Conservation (phyloP, 1,140 invertebrate genomes). For the Laodelphax striatellus region DNA sequence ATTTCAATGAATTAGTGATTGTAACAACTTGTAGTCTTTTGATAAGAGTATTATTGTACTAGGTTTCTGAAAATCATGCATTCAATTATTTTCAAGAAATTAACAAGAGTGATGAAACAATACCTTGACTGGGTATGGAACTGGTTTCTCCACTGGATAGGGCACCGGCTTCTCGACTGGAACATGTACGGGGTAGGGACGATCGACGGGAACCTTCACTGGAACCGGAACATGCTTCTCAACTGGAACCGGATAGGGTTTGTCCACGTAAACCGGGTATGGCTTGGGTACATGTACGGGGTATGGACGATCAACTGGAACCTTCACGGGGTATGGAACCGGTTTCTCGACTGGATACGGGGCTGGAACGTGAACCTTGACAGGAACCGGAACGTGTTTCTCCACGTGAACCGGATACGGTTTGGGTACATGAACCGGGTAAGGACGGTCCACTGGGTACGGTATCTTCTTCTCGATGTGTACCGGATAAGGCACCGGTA, state of each 20-base stretch:
- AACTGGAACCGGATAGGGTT: slow-evolving; percentile 42
- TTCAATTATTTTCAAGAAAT: too few relatives aligned
- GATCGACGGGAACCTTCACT: slow-evolving; percentile 21
- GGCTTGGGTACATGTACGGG: slow-evolving; percentile 26
- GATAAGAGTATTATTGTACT: too few relatives aligned
- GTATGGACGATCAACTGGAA: not conserved
- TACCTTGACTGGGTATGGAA: not conserved
- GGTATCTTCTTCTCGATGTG: slow-evolving; percentile 11
- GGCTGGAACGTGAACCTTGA: not conserved
- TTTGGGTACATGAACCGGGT: slow-evolving; percentile 40
- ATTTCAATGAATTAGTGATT: too few relatives aligned
- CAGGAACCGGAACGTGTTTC: not conserved
- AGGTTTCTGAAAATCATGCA: too few relatives aligned
- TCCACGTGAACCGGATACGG: slow-evolving; percentile 34
- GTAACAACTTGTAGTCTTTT: too few relatives aligned
- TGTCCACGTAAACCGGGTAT: slow-evolving; percentile 44
- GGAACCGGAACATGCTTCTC: slow-evolving; percentile 13
- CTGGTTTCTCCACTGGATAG: not conserved
- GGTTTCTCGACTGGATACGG: not conserved
- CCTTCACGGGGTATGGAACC: not conserved
- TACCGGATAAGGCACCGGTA: not conserved
- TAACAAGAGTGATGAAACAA: too few relatives aligned
- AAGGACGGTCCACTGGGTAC: slow-evolving; percentile 29
- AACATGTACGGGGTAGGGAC: slow-evolving; percentile 36
- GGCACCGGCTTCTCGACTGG: not conserved